Evolutionary conservation across 23 tunicate genomes (phyloP), one percentile per base, ranked within the genome.

Genomic region (Trididemnum miniatum): DNA sequence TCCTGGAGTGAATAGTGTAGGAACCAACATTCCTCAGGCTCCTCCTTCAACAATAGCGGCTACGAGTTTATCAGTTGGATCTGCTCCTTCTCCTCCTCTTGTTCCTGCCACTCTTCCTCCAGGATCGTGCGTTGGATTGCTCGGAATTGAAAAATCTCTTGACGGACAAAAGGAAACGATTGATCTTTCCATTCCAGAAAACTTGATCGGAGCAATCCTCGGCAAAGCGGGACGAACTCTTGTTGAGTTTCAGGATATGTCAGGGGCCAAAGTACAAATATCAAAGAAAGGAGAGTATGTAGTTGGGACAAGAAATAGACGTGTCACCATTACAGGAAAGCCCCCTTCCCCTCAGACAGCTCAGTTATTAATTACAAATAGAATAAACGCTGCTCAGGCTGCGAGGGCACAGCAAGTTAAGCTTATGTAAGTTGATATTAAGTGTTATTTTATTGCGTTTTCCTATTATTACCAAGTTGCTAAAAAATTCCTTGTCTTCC

Each of bases 241-340:
- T 49, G 89, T 84, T 32, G 98, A 93, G 86, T 93, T 84, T 59
- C 98, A 93, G 83, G 89, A 88, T 34, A 80, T 88, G 27, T 88
- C 98, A 35, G 93, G 93, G 22, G 84, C 98, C 31, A 91, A 90
- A 64, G 89, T 93, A 63, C 98, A 93, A 65, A 93, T 93, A 25
- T 88, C 93, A 20, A 93, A 93, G 69, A 93, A 93, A 60, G 98
- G 98, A 25, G 98, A 93, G 76, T 93, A 88, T 72, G 87, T 88
- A 35, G 87, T 71, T n/a, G 98, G 98, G 9, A 93, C 98, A 51
- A 84, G 98, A 54, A 88, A 93, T 40, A 82, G 98, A 30, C 80
- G 83, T 33, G 98, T 93, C 22, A 75, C 93, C 23, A 93, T 93
- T 20, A 80, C 98, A 4, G 98, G 98, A 2, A 93, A 85, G 65